Evolutionary conservation across 2,888 invertebrate genomes (phyloP), one percentile per base, ranked within the genome.

Genomic region (Silvanus unidentatus): DNA sequence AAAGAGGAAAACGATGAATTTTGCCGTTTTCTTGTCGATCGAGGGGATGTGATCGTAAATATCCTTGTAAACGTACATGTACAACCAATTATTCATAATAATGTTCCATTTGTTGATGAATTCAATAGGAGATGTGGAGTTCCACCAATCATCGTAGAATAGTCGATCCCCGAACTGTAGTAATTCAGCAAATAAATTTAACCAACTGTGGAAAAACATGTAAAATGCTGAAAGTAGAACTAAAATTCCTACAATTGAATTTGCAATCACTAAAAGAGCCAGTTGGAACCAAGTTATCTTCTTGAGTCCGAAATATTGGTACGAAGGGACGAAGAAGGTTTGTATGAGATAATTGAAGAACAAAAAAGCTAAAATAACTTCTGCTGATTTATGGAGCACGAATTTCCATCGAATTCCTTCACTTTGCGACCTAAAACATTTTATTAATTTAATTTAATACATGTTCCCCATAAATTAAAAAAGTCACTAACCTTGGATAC

Each of bases 41-140:
- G 72, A 68, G 2, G 68, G 64, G 0, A 78, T 45, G 12, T 73
- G 58, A 37, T 71, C 74, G 49, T 74, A 70, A 30, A 73, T 54
- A 43, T 91, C 93, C 59, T 80, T 82, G 71, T 91, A 93, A 47
- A 97, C 77, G 69, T 95, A 92, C 4, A 84, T 82, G 59, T 92
- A 88, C 0, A 97, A 76, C 94, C 94, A 97, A 56, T 92, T 90
- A 67, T 96, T 88, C 0, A 97, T 93, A 0, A 95, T 85, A n/a
- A 90, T 80, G 70, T 97, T 97, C 96, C 97, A 97, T 2, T 87
- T 86, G n/a, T 93, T 81, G 69, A 89, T 95, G 71, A 84, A 97
- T n/a, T 75, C 76, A 0, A 83, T 81, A 70, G 84, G 93, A 11
- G 84, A 82, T 1, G 83, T 81, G 1, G 85, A 81, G 43, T 88